Evolutionary conservation across 2,888 invertebrate species (phyloP), one percentile per base, ranked within the genome.

Genomic region (Lysandra bellargus): DNA sequence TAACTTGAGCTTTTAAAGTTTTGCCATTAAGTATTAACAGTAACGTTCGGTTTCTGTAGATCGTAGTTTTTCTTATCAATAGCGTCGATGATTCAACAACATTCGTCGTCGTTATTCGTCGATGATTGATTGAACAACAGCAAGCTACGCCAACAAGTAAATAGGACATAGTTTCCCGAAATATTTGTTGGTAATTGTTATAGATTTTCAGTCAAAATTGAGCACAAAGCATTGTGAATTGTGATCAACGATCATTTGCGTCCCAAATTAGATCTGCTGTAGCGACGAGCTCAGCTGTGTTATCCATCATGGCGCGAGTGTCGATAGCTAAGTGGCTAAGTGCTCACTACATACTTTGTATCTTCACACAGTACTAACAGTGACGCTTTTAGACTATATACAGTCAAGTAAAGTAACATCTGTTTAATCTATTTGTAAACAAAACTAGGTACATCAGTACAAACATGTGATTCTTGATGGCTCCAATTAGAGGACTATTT

Each of bases 281-380:
- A 61, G 53, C 57, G 57, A 1, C 57, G 57, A 57, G 61, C 23
- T 61, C 61, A 61, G 61, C 61, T 61, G 61, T 61, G 61, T 61
- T 61, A 61, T 61, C 61, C 61, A 61, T 61, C 61, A 61, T 23
- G 61, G 61, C n/a, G 23, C 61, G 23, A 23, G 61, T 61, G 61
- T 23, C 61, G 17, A 61, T 61, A 61, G 61, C 61, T 61, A 61
- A 61, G 61, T 61, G 61, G 61, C 61, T 23, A 61, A 61, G 61
- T 61, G 61, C 23, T n/a, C 7, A n/a, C 17, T 4, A 57, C 61
- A 7, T 61, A 61, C 23, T 23, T 61, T 61, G 61, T 61, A 61
- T 23, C 23, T 61, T 23, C 60, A 9, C 61, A 23, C 7, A 61
- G 23, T 7, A 6, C 53, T 53, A 60, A n/a, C 60, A n/a, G 60